Conservation (phyloP, 2,797 vertebrate genomes). For the Danio choprae region DNA sequence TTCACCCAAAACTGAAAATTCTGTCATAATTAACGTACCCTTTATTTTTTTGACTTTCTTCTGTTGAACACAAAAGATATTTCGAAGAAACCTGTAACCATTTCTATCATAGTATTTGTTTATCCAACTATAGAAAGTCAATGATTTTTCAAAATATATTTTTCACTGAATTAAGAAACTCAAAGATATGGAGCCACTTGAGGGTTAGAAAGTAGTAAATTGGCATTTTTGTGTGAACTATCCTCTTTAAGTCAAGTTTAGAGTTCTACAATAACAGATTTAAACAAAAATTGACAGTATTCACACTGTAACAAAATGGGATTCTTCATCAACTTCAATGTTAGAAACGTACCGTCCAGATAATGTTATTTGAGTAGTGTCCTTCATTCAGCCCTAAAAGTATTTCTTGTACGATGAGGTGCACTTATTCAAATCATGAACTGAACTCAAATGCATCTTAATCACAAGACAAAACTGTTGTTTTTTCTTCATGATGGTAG, state of each 20-base stretch:
- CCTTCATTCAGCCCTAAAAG: not conserved
- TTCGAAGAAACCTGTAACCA: too few relatives aligned
- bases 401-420: not conserved
- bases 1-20: too few relatives aligned
- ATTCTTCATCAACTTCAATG: not conserved
- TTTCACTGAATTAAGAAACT: too few relatives aligned
- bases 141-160: too few relatives aligned
- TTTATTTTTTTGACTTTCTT: too few relatives aligned
- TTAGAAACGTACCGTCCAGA: not conserved
- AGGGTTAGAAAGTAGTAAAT: too few relatives aligned
- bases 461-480: slow-evolving; percentile 10
- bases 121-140: too few relatives aligned
- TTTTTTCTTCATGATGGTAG: slow-evolving; percentile 5
- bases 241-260: not conserved
- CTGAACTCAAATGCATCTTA: slow-evolving; percentile 1
- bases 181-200: too few relatives aligned
- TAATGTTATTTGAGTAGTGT: not conserved
- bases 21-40: too few relatives aligned
- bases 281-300: not conserved
- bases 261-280: not conserved
- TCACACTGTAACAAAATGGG: not conserved
- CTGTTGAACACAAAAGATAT: too few relatives aligned
- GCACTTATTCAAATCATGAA: not conserved
- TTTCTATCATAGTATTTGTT: too few relatives aligned
- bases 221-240: too few relatives aligned